Percentiles rank a stretch among this genome's conserved stretches.
Evolutionary conservation across 2,888 invertebrate genomes (phyloP).

Genomic region (Megamerina dolium): DNA sequence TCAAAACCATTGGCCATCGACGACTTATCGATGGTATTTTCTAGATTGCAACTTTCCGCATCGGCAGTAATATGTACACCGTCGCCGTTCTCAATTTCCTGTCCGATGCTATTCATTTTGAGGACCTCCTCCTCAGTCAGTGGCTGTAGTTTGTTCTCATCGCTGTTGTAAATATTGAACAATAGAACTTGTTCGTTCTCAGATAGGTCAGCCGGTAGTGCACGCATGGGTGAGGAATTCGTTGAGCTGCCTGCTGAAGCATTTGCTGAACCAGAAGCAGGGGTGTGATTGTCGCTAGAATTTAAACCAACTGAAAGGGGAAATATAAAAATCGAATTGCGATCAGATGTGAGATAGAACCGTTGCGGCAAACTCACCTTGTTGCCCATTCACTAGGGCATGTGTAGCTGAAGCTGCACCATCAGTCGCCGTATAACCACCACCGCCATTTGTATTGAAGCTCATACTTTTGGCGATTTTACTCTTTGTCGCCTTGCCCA

Average conservation of each 20-base stretch:
- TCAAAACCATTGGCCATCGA: constrained; percentile 32
- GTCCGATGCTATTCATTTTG: constrained; percentile 48
- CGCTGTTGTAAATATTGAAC: constrained; percentile 58
- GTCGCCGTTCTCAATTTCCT: constrained; percentile 33
- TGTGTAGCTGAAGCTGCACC: constrained; percentile 13
- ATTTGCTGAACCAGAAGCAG: constrained; percentile 9
- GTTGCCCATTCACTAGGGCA: constrained; percentile 15
- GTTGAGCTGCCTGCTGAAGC: constrained; percentile 17
- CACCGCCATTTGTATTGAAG: constrained; percentile 29
- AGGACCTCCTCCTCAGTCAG: constrained; percentile 61
- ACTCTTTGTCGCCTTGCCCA: constrained; percentile 46
- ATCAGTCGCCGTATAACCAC: constrained; percentile 4
- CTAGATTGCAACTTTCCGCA: constrained; percentile 35
- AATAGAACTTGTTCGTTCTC: constrained; percentile 58
- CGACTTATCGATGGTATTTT: constrained; percentile 29
- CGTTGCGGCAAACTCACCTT: constrained; percentile 1
- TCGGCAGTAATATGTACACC: constrained; percentile 17
- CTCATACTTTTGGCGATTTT: constrained; percentile 46
- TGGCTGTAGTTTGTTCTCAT: constrained; percentile 60
- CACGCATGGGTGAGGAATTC: constrained; percentile 31
- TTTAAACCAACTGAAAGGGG: constrained; percentile 1
- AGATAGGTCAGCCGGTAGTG: constrained; percentile 14
- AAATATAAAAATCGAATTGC: background rate
- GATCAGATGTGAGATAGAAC: too few species aligned
- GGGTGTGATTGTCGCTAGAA: background rate